Evolutionary conservation across 2,113 vertebrate genomes (phyloP).

Genomic region (Danio rerio): GRCz12tu NC_133187.1:38904501-38905000

Average conservation of each 20-base stretch:
- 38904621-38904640: slow-evolving; percentile 68
- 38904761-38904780: slow-evolving; percentile 74
- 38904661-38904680: slow-evolving; percentile 70
- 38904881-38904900: slow-evolving; percentile 58
- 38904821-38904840: slow-evolving; percentile 66
- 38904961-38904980: too few relatives aligned
- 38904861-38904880: slow-evolving; percentile 72
- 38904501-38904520: not conserved
- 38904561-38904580: slow-evolving; percentile 26
- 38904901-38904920: slow-evolving; percentile 63
- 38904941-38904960: not conserved
- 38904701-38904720: slow-evolving; percentile 47
- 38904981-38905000: too few relatives aligned
- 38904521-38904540: not conserved
- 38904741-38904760: slow-evolving; percentile 75
- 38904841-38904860: slow-evolving; percentile 50
- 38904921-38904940: slow-evolving; percentile 45
- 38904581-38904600: slow-evolving; percentile 33
- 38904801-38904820: slow-evolving; percentile 73
- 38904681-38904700: slow-evolving; percentile 65
- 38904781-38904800: slow-evolving; percentile 51
- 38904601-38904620: slow-evolving; percentile 17
- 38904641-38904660: slow-evolving; percentile 75
- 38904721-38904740: slow-evolving; percentile 73
- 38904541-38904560: slow-evolving; percentile 20